Evolutionary conservation across 1,140 invertebrate species (phyloP).

Genomic region (Penaeus chinensis): DNA sequence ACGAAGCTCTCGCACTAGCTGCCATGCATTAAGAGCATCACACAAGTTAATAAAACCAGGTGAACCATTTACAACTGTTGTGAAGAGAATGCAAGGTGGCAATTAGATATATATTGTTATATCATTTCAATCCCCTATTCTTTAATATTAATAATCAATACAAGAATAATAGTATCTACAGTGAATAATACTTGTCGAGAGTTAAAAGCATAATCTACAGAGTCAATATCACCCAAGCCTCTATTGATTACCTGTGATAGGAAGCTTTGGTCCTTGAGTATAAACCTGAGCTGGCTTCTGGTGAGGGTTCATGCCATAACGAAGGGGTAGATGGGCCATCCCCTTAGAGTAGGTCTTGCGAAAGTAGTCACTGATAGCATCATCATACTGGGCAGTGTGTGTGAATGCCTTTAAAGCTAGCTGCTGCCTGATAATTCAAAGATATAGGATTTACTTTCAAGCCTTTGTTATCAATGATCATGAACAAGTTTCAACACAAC

Average conservation of each 20-base stretch:
- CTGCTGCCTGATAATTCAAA: conserved; percentile 72
- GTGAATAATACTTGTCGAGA: too few relatives aligned
- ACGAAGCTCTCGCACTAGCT: conserved; percentile 91
- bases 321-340: conserved; percentile 82
- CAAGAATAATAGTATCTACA: too few relatives aligned
- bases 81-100: not conserved
- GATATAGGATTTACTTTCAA: conserved; percentile 26
- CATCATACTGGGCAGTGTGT: conserved; percentile 94
- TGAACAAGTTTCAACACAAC: not conserved
- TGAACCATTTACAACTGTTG: conserved; percentile 87
- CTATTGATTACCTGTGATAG: conserved; percentile 76
- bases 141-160: too few relatives aligned
- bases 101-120: not conserved
- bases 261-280: conserved; percentile 83
- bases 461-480: not conserved
- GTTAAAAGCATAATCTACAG: too few relatives aligned
- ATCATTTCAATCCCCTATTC: too few relatives aligned
- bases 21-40: conserved; percentile 97
- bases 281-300: conserved; percentile 96
- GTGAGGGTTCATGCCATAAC: conserved; percentile 99
- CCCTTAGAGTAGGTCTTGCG: conserved; percentile 86
- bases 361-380: conserved; percentile 95
- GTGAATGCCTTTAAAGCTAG: conserved; percentile 94
- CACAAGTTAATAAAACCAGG: conserved; percentile 98
- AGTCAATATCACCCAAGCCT: too few relatives aligned